Evolutionary conservation across 2,888 invertebrate species (phyloP).

Genomic region (Morpho achilles): DNA sequence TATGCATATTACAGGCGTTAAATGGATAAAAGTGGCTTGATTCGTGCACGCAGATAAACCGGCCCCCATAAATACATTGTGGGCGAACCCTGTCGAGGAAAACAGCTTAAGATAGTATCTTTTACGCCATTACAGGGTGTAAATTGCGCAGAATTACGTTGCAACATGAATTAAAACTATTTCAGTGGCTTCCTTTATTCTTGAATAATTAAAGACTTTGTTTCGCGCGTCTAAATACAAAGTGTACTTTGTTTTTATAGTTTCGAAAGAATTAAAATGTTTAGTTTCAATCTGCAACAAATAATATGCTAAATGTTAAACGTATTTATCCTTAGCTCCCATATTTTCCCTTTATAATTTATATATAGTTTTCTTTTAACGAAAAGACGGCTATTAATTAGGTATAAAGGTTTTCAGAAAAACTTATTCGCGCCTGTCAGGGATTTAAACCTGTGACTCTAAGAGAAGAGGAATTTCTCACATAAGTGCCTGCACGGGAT

Average conservation of each 20-base stretch:
- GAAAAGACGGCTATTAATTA: no score
- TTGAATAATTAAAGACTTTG: neutral
- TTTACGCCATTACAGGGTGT: conserved; percentile 19
- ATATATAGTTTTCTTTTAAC: no score
- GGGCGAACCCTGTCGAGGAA: conserved; percentile 14
- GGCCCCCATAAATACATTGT: conserved; percentile 19
- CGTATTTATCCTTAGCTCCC: no score
- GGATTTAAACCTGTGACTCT: neutral
- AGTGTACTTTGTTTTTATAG: no score
- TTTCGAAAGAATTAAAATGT: no score
- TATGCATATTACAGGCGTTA: conserved; percentile 25
- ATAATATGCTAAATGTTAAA: no score
- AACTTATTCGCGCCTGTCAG: no score
- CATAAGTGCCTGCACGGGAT: no score
- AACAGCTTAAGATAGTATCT: conserved; percentile 21
- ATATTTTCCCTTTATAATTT: no score
- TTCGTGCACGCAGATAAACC: conserved; percentile 13
- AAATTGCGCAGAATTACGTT: conserved; percentile 21
- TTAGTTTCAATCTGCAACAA: no score
- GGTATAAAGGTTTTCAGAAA: no score
- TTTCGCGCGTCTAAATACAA: conserved; percentile 1
- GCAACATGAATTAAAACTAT: conserved; percentile 20
- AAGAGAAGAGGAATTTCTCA: no score
- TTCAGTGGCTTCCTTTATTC: conserved; percentile 6
- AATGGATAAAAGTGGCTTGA: conserved; percentile 29